phyloP scores from a whole-genome alignment of 2,888 invertebrate genomes.

The Salticus scenicus region DNA sequence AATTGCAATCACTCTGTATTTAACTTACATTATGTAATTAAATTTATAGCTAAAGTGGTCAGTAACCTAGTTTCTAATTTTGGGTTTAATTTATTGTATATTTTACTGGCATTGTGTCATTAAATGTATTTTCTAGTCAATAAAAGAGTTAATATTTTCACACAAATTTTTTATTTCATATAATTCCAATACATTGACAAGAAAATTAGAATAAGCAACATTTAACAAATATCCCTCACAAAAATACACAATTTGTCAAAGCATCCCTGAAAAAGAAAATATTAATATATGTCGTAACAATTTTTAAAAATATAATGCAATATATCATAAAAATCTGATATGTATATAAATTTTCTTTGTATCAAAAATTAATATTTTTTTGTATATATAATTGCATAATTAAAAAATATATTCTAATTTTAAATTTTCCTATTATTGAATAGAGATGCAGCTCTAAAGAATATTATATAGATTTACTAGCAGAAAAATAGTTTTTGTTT shows the following conservation, averaged over 20 bases:
- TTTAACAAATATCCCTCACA: conserved; percentile 63
- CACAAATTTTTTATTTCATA: conserved; percentile 8
- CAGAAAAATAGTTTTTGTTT: conserved; percentile 8
- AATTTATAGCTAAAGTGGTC: no score
- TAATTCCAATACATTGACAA: conserved; percentile 49
- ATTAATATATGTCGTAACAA: conserved; percentile 36
- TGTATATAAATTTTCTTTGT: conserved; percentile 37
- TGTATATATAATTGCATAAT: conserved; percentile 16
- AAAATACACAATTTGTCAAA: conserved; percentile 48
- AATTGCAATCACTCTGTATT: no score
- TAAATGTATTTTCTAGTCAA: no score
- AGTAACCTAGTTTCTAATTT: no score
- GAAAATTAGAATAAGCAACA: conserved; percentile 58
- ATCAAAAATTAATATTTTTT: conserved; percentile 45
- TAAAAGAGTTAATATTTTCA: no score
- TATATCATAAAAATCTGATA: conserved; percentile 44
- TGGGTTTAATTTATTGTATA: no score
- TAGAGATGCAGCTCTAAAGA: not conserved
- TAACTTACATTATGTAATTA: no score
- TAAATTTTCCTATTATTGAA: conserved; percentile 46
- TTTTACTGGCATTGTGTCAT: no score
- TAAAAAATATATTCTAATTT: conserved; percentile 62
- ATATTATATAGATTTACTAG: not conserved
- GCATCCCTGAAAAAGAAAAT: conserved; percentile 32
- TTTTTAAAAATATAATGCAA: conserved; percentile 29